Percentiles rank a stretch among this genome's conserved stretches.
These are phyloP conservation scores for Hestina assimilis DNA, from an alignment of 1,140 invertebrate species.

Conservation along the genomic window DNA sequence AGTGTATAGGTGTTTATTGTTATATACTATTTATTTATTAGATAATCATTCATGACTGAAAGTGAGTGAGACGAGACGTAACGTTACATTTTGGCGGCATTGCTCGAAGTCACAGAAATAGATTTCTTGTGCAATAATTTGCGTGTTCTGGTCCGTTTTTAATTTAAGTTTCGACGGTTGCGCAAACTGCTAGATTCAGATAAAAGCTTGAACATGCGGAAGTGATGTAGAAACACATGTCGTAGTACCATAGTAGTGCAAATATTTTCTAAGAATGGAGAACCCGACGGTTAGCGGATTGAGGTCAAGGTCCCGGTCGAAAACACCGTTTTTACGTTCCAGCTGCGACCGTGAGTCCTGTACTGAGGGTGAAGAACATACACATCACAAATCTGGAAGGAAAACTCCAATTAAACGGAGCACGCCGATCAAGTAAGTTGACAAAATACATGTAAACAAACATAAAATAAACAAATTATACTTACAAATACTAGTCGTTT, in stretches of 20 bases:
- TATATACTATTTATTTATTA: conserved; percentile 8
- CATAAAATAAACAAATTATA: neutral
- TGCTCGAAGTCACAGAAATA: conserved; percentile 70
- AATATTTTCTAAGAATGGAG: conserved; percentile 51
- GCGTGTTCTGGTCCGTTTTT: conserved; percentile 42
- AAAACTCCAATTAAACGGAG: conserved; percentile 73
- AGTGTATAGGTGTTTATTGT: no score
- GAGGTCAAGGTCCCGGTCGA: conserved; percentile 80
- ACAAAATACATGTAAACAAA: neutral
- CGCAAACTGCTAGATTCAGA: conserved; percentile 36
- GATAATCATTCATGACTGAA: conserved; percentile 13
- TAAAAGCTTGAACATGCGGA: conserved; percentile 24
- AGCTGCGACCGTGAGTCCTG: conserved; percentile 78
- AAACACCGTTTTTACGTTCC: conserved; percentile 80
- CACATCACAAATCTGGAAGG: conserved; percentile 68
- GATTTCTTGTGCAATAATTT: conserved; percentile 75
- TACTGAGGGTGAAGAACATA: conserved; percentile 72
- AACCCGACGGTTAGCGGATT: conserved; percentile 62
- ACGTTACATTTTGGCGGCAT: conserved; percentile 71
- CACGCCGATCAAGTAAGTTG: conserved; percentile 78
- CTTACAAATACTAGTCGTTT: neutral
- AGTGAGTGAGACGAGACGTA: conserved; percentile 36
- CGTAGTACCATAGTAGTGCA: conserved; percentile 2
- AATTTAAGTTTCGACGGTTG: conserved; percentile 45
- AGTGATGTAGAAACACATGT: conserved; percentile 3